Evolutionary conservation across 2,797 vertebrate genomes (phyloP).

Genomic region (Chromis chromis): DNA sequence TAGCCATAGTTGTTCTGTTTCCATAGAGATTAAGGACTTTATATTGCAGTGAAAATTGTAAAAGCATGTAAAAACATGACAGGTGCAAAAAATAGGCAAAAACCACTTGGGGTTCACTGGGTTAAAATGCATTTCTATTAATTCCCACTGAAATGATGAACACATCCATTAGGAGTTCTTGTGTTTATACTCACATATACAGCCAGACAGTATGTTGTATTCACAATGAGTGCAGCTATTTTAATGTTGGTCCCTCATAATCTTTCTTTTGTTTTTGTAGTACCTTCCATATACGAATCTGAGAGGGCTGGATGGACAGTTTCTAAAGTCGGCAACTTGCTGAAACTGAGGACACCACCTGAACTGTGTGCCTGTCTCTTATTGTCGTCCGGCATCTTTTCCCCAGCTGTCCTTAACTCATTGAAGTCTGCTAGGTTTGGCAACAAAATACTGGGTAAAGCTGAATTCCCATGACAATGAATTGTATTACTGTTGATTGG

Average conservation of each 20-base stretch:
- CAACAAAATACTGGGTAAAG: slow-evolving; percentile 7
- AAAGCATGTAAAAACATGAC: too few relatives aligned
- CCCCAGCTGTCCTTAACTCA: slow-evolving; percentile 3
- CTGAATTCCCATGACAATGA: slow-evolving; percentile 31
- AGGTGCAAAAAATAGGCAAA: too few relatives aligned
- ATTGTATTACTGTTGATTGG: slow-evolving; percentile 38
- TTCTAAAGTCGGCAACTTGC: slow-evolving; percentile 26
- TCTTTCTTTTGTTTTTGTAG: slow-evolving; percentile 77
- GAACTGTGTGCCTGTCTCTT: slow-evolving; percentile 59
- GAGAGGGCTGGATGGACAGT: slow-evolving; percentile 70
- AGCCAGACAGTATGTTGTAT: not conserved
- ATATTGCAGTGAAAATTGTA: too few relatives aligned
- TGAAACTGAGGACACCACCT: slow-evolving; percentile 48
- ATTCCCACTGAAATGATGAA: slow-evolving; percentile 14
- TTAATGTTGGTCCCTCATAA: slow-evolving; percentile 7
- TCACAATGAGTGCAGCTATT: not conserved
- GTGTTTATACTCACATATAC: not conserved
- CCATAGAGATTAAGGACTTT: too few relatives aligned
- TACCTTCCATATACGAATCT: slow-evolving; percentile 99
- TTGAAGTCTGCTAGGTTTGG: slow-evolving; percentile 21
- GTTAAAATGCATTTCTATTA: slow-evolving; percentile 20
- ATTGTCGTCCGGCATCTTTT: not conserved
- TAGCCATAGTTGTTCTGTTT: too few relatives aligned
- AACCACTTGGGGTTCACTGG: too few relatives aligned
- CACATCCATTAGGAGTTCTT: not conserved